Conservation (phyloP, 2,797 vertebrate genomes). For the Myoxocephalus aenaeus region DNA sequence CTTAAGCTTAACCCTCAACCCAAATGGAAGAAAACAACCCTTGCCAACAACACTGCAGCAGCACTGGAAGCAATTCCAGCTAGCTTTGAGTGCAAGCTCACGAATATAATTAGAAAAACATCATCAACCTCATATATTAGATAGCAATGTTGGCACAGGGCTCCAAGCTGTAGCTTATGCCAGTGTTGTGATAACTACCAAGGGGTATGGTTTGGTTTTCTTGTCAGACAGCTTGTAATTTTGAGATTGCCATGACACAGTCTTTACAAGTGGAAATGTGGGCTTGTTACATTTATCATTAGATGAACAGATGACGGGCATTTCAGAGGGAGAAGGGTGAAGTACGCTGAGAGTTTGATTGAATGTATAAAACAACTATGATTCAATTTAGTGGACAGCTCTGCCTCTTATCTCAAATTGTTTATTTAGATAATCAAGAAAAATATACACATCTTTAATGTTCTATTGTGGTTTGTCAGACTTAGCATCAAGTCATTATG, state of each 20-base stretch:
- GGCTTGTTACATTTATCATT: constrained; percentile 33
- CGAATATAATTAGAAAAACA: constrained; percentile 68
- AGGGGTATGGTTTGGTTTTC: constrained; percentile 50
- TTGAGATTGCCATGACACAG: constrained; percentile 47
- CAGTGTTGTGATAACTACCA: constrained; percentile 63
- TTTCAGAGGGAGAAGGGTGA: neutral
- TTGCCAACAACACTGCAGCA: constrained; percentile 36
- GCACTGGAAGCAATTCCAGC: constrained; percentile 39
- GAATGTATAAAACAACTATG: constrained; percentile 11
- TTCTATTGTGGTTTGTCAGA: constrained; percentile 39
- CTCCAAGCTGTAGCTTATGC: constrained; percentile 46
- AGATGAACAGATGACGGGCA: constrained; percentile 14
- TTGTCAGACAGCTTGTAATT: constrained; percentile 46
- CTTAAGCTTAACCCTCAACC: constrained; percentile 58
- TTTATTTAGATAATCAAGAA: constrained; percentile 38
- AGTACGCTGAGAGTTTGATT: constrained; percentile 7
- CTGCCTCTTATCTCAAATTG: constrained; percentile 20
- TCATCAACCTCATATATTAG: constrained; percentile 61
- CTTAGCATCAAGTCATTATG: constrained; percentile 52
- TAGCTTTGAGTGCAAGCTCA: constrained; percentile 47
- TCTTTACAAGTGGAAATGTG: constrained; percentile 42
- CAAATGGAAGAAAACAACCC: constrained; percentile 45
- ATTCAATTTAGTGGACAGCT: constrained; percentile 25
- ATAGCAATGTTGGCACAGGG: constrained; percentile 61
- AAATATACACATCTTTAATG: constrained; percentile 45